Conservation (phyloP, 1,140 invertebrate species). For the Drosophila sp. region DNA sequence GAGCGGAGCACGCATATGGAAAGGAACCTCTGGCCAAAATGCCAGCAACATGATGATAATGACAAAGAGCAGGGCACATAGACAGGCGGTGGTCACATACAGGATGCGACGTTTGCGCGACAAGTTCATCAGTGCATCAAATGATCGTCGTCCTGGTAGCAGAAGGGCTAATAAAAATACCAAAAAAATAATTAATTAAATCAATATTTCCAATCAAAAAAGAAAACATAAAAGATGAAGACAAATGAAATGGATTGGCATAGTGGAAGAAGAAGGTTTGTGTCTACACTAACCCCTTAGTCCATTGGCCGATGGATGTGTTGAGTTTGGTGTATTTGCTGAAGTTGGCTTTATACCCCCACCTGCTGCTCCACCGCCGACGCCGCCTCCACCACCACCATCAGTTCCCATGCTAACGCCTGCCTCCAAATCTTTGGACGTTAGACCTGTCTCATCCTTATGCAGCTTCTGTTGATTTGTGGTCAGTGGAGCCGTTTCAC, state of each 20-base stretch:
- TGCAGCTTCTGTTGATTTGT: conserved; percentile 78
- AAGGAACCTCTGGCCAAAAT: conserved; percentile 81
- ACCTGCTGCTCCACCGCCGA: conserved; percentile 7
- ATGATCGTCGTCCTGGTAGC: conserved; percentile 78
- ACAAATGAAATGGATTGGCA: not conserved
- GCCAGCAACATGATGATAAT: conserved; percentile 77
- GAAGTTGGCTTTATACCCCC: conserved; percentile 54
- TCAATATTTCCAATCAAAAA: not conserved
- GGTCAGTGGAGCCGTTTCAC: conserved; percentile 76
- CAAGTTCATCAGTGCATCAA: conserved; percentile 74
- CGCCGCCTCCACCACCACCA: conserved; percentile 41
- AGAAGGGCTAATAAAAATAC: conserved; percentile 60
- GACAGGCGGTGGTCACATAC: conserved; percentile 73
- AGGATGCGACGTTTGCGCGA: conserved; percentile 75
- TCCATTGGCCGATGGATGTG: conserved; percentile 71
- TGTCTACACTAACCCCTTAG: conserved; percentile 61
- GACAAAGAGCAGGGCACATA: conserved; percentile 74
- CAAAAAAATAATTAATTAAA: not conserved
- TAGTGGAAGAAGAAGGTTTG: not conserved
- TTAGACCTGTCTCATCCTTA: conserved; percentile 65
- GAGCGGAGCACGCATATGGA: conserved; percentile 72
- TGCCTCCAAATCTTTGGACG: conserved; percentile 72
- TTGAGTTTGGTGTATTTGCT: conserved; percentile 66
- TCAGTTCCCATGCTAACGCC: conserved; percentile 31
- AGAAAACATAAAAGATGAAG: conserved; percentile 12